These are phyloP conservation scores for Hoplostethus mediterraneus DNA, from an alignment of 2,797 vertebrate species.

Conservation along the genomic window DNA sequence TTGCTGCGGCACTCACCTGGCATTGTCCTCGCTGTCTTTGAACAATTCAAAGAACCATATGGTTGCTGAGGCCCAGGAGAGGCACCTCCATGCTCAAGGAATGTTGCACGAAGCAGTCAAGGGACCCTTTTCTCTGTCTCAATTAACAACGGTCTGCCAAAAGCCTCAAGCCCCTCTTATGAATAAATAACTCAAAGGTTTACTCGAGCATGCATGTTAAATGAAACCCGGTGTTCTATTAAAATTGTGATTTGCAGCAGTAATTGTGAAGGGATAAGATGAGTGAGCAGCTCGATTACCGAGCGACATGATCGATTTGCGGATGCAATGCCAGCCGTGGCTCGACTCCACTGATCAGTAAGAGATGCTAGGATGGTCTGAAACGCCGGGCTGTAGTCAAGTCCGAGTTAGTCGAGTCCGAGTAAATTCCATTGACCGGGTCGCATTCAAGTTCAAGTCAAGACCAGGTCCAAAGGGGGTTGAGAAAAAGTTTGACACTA, in stretches of 20 bases:
- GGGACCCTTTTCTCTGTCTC: constrained; percentile 50
- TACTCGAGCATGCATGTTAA: constrained; percentile 58
- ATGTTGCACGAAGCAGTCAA: constrained; percentile 23
- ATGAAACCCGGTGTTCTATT: constrained; percentile 68
- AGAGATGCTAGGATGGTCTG: too few species aligned
- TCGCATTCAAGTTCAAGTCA: too few species aligned
- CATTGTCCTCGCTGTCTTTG: constrained; percentile 2
- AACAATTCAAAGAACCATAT: constrained; percentile 27
- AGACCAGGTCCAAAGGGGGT: too few species aligned
- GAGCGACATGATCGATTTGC: constrained; percentile 42
- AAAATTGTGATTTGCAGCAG: constrained; percentile 68
- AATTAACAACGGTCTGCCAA: constrained; percentile 60
- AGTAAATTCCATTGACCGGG: too few species aligned
- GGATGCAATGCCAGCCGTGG: constrained; percentile 1
- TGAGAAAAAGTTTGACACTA: too few species aligned
- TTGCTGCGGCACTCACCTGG: neutral
- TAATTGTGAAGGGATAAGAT: constrained; percentile 52
- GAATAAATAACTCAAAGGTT: constrained; percentile 62
- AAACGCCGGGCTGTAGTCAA: too few species aligned
- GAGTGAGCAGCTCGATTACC: constrained; percentile 48
- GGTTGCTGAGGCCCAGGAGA: constrained; percentile 32
- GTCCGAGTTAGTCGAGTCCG: too few species aligned
- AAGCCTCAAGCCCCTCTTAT: constrained; percentile 40
- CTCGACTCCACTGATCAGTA: too few species aligned
- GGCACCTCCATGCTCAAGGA: constrained; percentile 16